Conservation (phyloP, 2,113 vertebrate species). For the Eolophus roseicapilla region DNA sequence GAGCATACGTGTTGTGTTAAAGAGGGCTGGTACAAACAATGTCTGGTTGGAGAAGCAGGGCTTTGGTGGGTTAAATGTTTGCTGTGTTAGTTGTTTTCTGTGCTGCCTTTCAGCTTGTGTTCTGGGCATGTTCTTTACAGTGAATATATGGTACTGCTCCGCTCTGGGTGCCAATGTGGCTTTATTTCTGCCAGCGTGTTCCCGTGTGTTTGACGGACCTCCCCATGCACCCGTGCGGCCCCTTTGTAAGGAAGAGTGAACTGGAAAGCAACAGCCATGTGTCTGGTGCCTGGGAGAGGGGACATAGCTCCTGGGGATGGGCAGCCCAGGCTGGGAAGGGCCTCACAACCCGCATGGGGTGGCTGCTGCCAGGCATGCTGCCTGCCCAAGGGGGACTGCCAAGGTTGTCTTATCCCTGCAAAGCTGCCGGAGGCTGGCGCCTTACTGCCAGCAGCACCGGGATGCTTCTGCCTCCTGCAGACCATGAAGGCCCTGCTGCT, state of each 20-base stretch:
- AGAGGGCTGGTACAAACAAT: not conserved
- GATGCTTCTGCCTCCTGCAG: accelerated
- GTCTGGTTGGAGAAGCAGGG: not conserved
- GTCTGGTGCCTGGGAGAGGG: not conserved
- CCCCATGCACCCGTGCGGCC: accelerated
- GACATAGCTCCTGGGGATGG: not conserved
- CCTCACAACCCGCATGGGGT: accelerated
- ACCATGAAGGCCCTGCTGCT: not conserved
- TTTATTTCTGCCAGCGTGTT: not conserved
- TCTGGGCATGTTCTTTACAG: not conserved
- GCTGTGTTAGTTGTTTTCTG: not conserved
- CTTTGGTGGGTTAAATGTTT: not conserved
- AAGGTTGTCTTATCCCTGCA: not conserved
- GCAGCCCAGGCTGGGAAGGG: accelerated
- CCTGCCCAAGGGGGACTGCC: not conserved
- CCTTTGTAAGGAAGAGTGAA: accelerated
- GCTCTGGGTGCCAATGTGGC: not conserved
- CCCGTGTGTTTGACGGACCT: accelerated
- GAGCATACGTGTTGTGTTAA: accelerated
- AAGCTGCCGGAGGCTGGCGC: not conserved
- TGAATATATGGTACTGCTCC: not conserved
- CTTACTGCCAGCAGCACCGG: not conserved
- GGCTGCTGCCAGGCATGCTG: not conserved
- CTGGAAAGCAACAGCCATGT: accelerated
- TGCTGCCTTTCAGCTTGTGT: not conserved